phyloP scores from a whole-genome alignment of 1,140 invertebrate genomes.

The Ganaspis sp. region DNA sequence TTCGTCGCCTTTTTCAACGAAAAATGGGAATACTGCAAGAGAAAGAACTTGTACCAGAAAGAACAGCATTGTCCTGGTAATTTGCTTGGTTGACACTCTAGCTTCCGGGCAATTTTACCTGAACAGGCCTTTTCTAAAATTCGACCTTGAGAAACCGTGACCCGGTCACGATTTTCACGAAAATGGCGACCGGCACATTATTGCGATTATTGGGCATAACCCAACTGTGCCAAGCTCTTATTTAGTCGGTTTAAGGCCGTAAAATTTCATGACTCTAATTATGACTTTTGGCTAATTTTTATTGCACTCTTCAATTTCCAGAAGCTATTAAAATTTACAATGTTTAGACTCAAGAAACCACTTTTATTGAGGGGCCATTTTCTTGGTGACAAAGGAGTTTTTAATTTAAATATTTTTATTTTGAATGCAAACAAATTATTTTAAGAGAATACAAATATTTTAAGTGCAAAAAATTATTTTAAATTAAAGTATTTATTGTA shows the following conservation, averaged over 20 bases:
- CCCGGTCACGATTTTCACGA: constrained; percentile 32
- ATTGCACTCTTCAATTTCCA: not conserved
- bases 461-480: too few relatives aligned
- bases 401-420: too few relatives aligned
- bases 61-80: constrained; percentile 38
- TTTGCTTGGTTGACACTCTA: constrained; percentile 33
- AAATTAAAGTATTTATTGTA: too few relatives aligned
- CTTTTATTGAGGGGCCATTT: too few relatives aligned
- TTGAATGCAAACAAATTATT: too few relatives aligned
- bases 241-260: not conserved
- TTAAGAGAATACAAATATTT: too few relatives aligned
- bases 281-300: constrained; percentile 14
- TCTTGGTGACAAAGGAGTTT: too few relatives aligned
- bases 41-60: constrained; percentile 18
- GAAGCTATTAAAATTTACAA: not conserved
- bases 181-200: not conserved
- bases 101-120: not conserved
- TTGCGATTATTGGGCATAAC: constrained; percentile 17
- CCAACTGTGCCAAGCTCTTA: not conserved
- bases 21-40: not conserved
- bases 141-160: constrained; percentile 26
- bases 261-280: constrained; percentile 15
- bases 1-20: not conserved
- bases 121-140: not conserved
- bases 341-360: not conserved